Evolutionary conservation across 2,113 vertebrate species (phyloP).

Genomic region (Podilymbus podiceps): DNA sequence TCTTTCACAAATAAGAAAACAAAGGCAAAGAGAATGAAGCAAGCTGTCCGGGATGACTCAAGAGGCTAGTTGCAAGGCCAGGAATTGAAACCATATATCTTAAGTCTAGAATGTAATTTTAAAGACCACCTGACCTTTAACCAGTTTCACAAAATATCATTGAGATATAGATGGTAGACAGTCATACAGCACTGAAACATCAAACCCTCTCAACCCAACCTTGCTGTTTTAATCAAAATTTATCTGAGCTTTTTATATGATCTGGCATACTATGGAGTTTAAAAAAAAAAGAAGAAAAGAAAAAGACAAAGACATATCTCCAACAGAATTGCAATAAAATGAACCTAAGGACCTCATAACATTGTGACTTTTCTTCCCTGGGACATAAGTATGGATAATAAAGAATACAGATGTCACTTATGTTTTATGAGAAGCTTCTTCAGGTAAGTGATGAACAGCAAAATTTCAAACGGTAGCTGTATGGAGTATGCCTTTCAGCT

Average conservation of each 20-base stretch:
- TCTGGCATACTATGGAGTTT: neutral
- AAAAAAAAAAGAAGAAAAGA: too few relatives aligned
- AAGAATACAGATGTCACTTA: neutral
- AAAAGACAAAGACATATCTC: neutral
- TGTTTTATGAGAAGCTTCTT: neutral
- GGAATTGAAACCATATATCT: neutral
- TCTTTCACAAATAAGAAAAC: neutral
- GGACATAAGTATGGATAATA: neutral
- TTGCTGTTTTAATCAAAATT: neutral
- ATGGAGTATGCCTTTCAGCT: neutral
- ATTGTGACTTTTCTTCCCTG: neutral
- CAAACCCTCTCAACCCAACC: neutral
- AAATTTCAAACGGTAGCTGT: neutral
- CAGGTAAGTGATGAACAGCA: neutral
- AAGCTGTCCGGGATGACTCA: neutral
- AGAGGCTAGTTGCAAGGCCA: neutral
- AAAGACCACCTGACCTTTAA: neutral
- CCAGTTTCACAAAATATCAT: neutral
- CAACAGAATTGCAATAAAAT: neutral
- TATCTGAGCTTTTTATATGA: neutral
- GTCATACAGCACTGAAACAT: neutral
- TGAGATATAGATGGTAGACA: neutral
- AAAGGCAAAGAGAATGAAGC: neutral
- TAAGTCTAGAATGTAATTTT: neutral
- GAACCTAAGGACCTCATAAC: neutral